Base-by-base conservation (phyloP, 2,888 invertebrate species). In the Ramazzottius varieornatus region DNA sequence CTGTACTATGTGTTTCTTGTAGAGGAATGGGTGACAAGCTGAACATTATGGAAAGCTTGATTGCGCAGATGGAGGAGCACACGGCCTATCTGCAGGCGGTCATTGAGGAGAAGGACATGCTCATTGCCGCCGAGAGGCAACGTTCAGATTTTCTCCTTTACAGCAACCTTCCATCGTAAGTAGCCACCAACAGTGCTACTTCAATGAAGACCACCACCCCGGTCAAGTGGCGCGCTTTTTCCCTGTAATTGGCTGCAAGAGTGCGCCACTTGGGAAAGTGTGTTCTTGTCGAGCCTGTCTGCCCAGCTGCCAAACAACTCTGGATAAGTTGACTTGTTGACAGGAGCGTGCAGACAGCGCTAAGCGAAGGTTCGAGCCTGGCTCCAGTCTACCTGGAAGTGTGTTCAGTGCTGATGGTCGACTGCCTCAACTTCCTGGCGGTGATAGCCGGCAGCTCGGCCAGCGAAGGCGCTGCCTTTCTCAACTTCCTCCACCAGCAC, bases 1-100 rank as follows among this genome's bases (percentile, higher is more conserved):
- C 40, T 40, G 40, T 40, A 40, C n/a, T n/a, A n/a, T n/a, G n/a
- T n/a, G n/a, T n/a, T n/a, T n/a, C n/a, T n/a, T n/a, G n/a, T n/a
- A 54, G 54, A 4, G 54, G 54, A n/a, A 54, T 54, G 54, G 54
- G 54, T 54, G 54, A 54, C 29, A 54, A 29, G 54, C 54, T 54
- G 54, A 54, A 54, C 29, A 54, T 54, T 24, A 16, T 54, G 54
- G 54, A 54, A 29, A 24, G 16, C 54, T 24, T 54, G 4, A 24
- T 54, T 4, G 4, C 8, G 54, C 54, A 54, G 54, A 54, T 54
- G 54, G 54, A 54, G 29, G 54, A 54, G 29, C 54, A 54, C 29
- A 54, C 54, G 20, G 4, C 4, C 54, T 4, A 24, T 13, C 54
- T 54, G 4, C 54, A 54, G 24, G 54, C 29, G 20, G 24, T 54